phyloP scores from a whole-genome alignment of 2,797 vertebrate species.

The Sparidentex hasta region DNA sequence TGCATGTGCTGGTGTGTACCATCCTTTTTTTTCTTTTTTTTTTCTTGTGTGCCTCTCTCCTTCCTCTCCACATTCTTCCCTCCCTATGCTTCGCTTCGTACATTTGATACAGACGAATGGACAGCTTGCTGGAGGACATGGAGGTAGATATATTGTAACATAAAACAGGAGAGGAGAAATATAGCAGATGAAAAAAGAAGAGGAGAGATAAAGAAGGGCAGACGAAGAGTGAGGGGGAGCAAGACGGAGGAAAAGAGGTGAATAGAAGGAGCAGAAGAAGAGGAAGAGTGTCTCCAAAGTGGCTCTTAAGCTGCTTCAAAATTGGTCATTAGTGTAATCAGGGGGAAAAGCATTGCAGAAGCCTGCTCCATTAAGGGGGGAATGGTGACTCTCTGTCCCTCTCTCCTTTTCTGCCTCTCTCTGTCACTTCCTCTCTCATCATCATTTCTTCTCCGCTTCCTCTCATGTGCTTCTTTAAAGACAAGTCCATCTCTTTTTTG shows the following conservation, averaged over 20 bases:
- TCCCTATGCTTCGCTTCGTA: constrained; percentile 24
- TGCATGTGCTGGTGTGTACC: constrained; percentile 9
- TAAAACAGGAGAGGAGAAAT: neutral
- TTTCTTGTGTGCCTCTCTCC: neutral
- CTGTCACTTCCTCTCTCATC: constrained; percentile 59
- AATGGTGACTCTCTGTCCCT: constrained; percentile 32
- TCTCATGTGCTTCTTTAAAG: constrained; percentile 38
- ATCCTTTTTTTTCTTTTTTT: neutral
- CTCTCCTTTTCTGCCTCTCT: constrained; percentile 31
- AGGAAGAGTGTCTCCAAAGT: constrained; percentile 53
- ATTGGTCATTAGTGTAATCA: constrained; percentile 77
- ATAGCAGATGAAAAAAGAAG: constrained; percentile 12
- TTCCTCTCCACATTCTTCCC: neutral
- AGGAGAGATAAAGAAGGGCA: neutral
- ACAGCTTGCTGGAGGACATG: constrained; percentile 32
- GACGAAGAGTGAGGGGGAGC: neutral
- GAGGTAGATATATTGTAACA: constrained; percentile 27
- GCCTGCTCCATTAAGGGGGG: constrained; percentile 51
- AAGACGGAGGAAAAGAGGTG: constrained; percentile 3
- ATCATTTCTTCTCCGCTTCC: constrained; percentile 40
- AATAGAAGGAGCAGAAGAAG: neutral
- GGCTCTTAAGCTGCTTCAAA: constrained; percentile 67
- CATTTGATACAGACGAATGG: constrained; percentile 43
- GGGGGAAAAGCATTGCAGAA: constrained; percentile 62
- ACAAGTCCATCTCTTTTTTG: constrained; percentile 42